Evolutionary conservation across 2,888 invertebrate genomes (phyloP).

Genomic region (Sturmia bella): DNA sequence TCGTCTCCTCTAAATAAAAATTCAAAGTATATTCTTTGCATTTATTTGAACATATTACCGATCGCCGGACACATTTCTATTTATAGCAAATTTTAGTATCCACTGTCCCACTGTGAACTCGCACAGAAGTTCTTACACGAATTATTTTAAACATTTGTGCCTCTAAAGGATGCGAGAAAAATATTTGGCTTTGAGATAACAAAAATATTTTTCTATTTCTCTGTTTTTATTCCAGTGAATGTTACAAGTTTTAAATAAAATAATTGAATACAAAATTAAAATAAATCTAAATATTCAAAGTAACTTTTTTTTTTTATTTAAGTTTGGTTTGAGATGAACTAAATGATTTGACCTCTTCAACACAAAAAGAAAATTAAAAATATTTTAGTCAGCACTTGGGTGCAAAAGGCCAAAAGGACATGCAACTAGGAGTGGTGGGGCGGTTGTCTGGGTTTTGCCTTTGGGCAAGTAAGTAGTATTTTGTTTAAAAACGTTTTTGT

Average conservation of each 20-base stretch:
- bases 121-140: background rate
- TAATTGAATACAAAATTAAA: conserved; percentile 18
- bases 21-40: too few relatives aligned
- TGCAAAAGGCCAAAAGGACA: background rate
- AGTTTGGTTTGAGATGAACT: background rate
- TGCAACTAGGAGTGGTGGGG: background rate
- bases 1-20: too few relatives aligned
- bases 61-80: too few relatives aligned
- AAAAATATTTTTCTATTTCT: background rate
- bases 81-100: too few relatives aligned
- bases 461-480: background rate
- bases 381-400: too few relatives aligned
- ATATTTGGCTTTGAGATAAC: background rate
- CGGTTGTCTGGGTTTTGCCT: background rate
- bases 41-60: too few relatives aligned
- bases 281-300: background rate
- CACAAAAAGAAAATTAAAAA: background rate
- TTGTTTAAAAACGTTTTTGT: conserved; percentile 1
- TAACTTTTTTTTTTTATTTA: background rate
- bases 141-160: background rate
- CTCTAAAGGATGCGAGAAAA: background rate
- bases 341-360: background rate
- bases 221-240: conserved; percentile 17
- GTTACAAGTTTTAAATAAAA: conserved; percentile 5
- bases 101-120: too few relatives aligned